Evolutionary conservation across 2,888 invertebrate genomes (phyloP).

Genomic region (Hymenopus coronatus): DNA sequence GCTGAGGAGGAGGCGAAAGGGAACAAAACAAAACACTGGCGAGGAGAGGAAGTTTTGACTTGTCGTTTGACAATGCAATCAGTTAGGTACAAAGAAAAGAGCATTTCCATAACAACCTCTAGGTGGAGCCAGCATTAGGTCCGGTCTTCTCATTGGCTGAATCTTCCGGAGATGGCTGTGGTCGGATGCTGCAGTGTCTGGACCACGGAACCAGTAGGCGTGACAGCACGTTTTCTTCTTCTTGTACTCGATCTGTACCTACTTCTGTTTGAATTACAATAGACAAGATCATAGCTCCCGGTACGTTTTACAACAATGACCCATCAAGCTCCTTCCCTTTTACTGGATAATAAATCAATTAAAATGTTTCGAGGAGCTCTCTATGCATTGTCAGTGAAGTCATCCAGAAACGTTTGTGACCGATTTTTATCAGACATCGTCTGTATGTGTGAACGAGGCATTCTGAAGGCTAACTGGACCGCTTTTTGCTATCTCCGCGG

Average conservation of each 20-base stretch:
- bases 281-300: neutral
- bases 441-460: too few relatives aligned
- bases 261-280: constrained; percentile 13
- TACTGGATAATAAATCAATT: neutral
- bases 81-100: constrained; percentile 1
- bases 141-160: constrained; percentile 4
- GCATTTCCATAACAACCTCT: neutral
- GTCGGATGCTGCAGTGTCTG: constrained; percentile 15
- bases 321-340: neutral
- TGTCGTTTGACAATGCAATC: constrained; percentile 12
- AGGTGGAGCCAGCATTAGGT: neutral
- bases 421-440: too few relatives aligned
- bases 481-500: too few relatives aligned
- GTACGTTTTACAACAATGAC: neutral
- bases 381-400: too few relatives aligned
- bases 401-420: too few relatives aligned
- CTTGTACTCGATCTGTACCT: neutral
- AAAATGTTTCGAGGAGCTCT: neutral
- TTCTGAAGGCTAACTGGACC: too few relatives aligned
- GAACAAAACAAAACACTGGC: constrained; percentile 3
- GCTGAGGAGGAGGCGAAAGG: neutral
- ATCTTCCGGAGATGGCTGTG: neutral
- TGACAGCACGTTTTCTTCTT: neutral
- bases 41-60: neutral
- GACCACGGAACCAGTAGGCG: constrained; percentile 15